phyloP scores from a whole-genome alignment of 2,113 vertebrate genomes.

The Xerus inauris region DNA sequence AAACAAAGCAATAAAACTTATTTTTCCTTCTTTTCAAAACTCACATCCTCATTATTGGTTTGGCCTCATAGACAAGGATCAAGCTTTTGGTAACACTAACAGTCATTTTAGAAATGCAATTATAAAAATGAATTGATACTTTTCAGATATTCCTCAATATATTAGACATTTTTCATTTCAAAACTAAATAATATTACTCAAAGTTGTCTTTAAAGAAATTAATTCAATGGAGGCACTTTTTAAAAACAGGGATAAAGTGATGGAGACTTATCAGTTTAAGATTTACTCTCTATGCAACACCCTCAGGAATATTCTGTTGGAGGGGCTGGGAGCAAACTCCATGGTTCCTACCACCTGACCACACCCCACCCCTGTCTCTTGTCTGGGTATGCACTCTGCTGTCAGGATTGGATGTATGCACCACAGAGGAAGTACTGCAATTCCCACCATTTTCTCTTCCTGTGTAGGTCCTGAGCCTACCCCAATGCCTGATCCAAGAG shows the following conservation, averaged over 20 bases:
- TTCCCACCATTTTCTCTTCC: background rate
- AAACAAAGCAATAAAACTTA: too few species aligned
- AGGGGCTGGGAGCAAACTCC: background rate
- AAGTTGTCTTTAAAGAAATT: background rate
- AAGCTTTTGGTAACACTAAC: background rate
- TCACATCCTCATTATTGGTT: too few species aligned
- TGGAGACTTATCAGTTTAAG: background rate
- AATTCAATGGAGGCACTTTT: background rate
- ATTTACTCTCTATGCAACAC: background rate
- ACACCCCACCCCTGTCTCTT: background rate
- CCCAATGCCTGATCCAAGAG: background rate
- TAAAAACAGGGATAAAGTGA: background rate
- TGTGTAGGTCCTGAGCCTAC: background rate
- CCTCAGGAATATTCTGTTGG: background rate
- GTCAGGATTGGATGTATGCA: background rate
- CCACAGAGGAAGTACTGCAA: background rate
- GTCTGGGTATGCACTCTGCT: background rate
- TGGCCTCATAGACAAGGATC: too few species aligned
- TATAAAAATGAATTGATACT: slow-evolving; percentile 41
- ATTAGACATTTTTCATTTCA: slow-evolving; percentile 15
- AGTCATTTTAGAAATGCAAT: slow-evolving; percentile 38
- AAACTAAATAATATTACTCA: slow-evolving; percentile 50
- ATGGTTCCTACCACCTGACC: background rate
- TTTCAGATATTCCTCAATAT: background rate
- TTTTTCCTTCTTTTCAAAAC: too few species aligned